Conservation (phyloP, 2,888 invertebrate genomes). For the Tortrix viridana region DNA sequence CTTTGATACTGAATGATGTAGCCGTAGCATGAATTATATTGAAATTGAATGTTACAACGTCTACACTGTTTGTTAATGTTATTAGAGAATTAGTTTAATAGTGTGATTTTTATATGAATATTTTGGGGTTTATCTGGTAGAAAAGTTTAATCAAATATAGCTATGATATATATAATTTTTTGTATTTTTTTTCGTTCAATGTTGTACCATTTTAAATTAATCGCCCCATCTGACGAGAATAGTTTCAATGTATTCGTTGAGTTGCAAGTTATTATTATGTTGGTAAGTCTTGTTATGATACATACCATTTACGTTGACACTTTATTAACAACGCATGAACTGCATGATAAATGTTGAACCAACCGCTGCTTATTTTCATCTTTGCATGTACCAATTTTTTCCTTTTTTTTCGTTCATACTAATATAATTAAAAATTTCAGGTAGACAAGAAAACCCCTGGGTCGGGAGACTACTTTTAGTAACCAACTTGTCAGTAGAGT, state of each 20-base stretch:
- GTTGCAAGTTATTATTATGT: conserved; percentile 32
- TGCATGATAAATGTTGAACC: conserved; percentile 58
- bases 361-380: conserved; percentile 62
- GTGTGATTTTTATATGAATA: conserved; percentile 85
- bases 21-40: conserved; percentile 52
- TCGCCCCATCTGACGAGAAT: not conserved
- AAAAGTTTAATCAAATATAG: conserved; percentile 81
- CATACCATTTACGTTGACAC: conserved; percentile 42
- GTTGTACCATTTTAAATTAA: conserved; percentile 9
- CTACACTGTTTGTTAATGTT: conserved; percentile 83
- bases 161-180: conserved; percentile 56
- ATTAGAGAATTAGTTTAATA: conserved; percentile 77
- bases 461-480: conserved; percentile 80
- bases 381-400: conserved; percentile 60
- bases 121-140: conserved; percentile 84
- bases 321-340: conserved; percentile 62
- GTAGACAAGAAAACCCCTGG: conserved; percentile 81
- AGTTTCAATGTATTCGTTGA: not conserved
- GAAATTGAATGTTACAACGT: conserved; percentile 65
- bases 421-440: conserved; percentile 84
- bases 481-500: conserved; percentile 62
- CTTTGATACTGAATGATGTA: conserved; percentile 64
- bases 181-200: conserved; percentile 59
- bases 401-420: conserved; percentile 79
- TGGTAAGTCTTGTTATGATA: conserved; percentile 64